These are phyloP conservation scores for Chironomus tepperi DNA, from an alignment of 1,140 invertebrate genomes.

Conservation along the genomic window DNA sequence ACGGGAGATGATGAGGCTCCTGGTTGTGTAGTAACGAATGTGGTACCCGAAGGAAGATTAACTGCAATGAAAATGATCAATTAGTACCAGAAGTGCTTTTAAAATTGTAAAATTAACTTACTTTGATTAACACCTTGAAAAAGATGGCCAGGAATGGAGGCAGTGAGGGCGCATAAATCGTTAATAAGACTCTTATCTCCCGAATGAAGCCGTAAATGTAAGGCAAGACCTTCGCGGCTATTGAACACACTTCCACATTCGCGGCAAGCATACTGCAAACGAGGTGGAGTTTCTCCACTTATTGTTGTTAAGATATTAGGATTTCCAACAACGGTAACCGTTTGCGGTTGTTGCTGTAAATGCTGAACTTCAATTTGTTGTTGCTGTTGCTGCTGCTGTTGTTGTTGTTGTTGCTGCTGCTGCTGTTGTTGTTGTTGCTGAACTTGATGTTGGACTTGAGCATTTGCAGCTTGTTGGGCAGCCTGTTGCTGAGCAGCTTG, in stretches of 20 bases:
- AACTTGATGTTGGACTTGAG: slow-evolving; percentile 33
- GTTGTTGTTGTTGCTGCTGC: slow-evolving; percentile 38
- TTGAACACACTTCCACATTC: slow-evolving; percentile 57
- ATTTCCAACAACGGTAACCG: slow-evolving; percentile 39
- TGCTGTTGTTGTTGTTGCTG: slow-evolving; percentile 39
- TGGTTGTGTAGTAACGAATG: slow-evolving; percentile 37
- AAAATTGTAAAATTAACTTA: background rate
- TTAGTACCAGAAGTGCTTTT: background rate
- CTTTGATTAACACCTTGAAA: slow-evolving; percentile 30
- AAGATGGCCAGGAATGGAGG: slow-evolving; percentile 58
- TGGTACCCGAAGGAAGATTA: slow-evolving; percentile 9
- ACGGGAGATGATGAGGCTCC: slow-evolving; percentile 34
- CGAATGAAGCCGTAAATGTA: slow-evolving; percentile 71
- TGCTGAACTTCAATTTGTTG: slow-evolving; percentile 31
- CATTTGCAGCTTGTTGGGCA: slow-evolving; percentile 39
- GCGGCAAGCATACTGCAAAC: slow-evolving; percentile 38
- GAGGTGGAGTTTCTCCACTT: background rate
- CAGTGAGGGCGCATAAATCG: slow-evolving; percentile 71
- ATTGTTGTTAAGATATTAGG: slow-evolving; percentile 35
- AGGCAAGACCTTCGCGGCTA: slow-evolving; percentile 62
- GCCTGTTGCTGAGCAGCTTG: slow-evolving; percentile 36
- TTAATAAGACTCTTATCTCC: slow-evolving; percentile 76
- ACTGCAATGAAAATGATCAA: background rate
- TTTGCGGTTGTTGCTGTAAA: slow-evolving; percentile 33
- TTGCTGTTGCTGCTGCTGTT: slow-evolving; percentile 39